Evolutionary conservation across 2,113 vertebrate genomes (phyloP).

Genomic region (Onychostoma macrolepis): DNA sequence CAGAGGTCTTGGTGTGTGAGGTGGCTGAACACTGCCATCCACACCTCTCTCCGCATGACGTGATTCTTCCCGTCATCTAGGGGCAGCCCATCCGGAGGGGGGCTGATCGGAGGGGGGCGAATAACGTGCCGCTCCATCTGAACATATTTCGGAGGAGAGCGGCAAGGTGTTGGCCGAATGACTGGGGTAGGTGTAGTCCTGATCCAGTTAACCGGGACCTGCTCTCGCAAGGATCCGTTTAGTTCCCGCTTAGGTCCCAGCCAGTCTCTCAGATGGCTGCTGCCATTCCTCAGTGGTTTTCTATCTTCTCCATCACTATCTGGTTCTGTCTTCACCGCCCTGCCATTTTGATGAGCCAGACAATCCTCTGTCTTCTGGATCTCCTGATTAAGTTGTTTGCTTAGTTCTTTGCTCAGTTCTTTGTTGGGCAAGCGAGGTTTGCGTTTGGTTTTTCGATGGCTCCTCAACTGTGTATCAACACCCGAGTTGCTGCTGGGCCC

Average conservation of each 20-base stretch:
- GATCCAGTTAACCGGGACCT: conserved; percentile 75
- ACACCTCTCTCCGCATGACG: conserved; percentile 90
- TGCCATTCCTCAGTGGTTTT: conserved; percentile 75
- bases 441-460: conserved; percentile 82
- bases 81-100: conserved; percentile 89
- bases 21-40: conserved; percentile 94
- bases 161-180: conserved; percentile 76
- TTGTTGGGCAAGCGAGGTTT: conserved; percentile 84
- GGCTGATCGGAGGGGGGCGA: conserved; percentile 93
- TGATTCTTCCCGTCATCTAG: conserved; percentile 87
- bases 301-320: conserved; percentile 83
- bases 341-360: conserved; percentile 83
- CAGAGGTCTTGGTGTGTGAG: conserved; percentile 92
- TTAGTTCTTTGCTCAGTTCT: conserved; percentile 88
- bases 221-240: conserved; percentile 80
- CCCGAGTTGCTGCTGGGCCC: conserved; percentile 83
- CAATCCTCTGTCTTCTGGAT: conserved; percentile 86
- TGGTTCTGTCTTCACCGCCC: conserved; percentile 85
- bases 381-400: conserved; percentile 88
- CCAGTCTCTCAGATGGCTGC: conserved; percentile 78
- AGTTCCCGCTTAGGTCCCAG: conserved; percentile 82
- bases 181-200: conserved; percentile 70
- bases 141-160: conserved; percentile 90
- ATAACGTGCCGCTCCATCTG: conserved; percentile 97
- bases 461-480: conserved; percentile 80